Base-by-base conservation (phyloP, 2,113 vertebrate species). In the Arothron firmamentum region DNA sequence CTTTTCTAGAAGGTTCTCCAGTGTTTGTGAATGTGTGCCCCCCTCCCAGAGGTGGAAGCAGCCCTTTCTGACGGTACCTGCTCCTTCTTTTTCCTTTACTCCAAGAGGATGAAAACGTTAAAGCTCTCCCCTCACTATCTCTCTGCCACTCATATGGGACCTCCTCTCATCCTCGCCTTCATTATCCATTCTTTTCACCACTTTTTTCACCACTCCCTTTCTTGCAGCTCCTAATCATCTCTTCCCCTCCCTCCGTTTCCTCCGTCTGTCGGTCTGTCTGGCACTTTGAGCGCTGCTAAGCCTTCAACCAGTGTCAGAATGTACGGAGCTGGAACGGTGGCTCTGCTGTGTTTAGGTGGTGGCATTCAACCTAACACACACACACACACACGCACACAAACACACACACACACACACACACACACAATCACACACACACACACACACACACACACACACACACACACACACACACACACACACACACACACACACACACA, bases 141-240 rank as follows among this genome's bases (percentile, higher is more conserved):
- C 64, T 58, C 62, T 73, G 42, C 54, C 20, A 28, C 89, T 87
- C 51, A 75, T 1, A 4, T 13, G 58, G 80, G 79, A 80, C 79
- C 52, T 57, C 73, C 0, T 0, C 86, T 79, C 80, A 81, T 91
- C 65, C 79, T 81, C 80, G 73, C 75, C 82, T 88, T 90, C 85
- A 87, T 90, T 75, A 75, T 73, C 71, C 74, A 75, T 92, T 92
- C 82, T 84, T 76, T 73, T 67, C 56, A 52, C 61, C 46, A 25
- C 48, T 59, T 63, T 58, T 66, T 68, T 34, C 42, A 41, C 53
- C 48, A 17, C 48, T 50, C 19, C 45, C 14, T 71, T 53, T 46
- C 77, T 79, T 71, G 81, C 74, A 62, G 87, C 72, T 67, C 68
- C 63, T 66, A 56, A 41, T 59, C 69, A 56, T 70, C 69, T 47